A percentile compares a stretch with the other conserved stretches of the same genome.
Conservation (phyloP, 1,140 invertebrate genomes). For the Drosophila setifemur region DNA sequence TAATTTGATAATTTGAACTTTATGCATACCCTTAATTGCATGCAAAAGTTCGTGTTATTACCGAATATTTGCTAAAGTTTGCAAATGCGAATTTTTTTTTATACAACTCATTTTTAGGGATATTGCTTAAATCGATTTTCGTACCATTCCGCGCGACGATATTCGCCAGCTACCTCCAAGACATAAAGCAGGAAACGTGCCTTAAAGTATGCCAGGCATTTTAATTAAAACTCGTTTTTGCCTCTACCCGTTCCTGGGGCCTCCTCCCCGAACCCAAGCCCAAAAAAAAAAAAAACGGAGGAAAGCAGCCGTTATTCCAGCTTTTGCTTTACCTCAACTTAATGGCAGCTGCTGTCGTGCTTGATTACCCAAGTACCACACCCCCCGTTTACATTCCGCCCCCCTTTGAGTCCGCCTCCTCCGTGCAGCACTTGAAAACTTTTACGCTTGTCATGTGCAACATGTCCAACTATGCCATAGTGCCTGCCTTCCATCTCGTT, state of each 20-base stretch:
- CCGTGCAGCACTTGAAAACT: conserved; percentile 65
- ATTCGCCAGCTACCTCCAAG: conserved; percentile 9
- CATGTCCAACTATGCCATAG: conserved; percentile 71
- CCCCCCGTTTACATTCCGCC: not conserved
- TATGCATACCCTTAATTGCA: too few relatives aligned
- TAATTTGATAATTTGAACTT: not conserved
- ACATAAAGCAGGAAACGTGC: conserved; percentile 47
- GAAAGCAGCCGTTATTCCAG: conserved; percentile 24
- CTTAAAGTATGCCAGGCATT: conserved; percentile 71
- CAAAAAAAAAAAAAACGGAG: conserved; percentile 12
- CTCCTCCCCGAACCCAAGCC: too few relatives aligned
- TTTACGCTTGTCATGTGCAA: conserved; percentile 76
- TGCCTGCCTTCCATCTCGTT: conserved; percentile 39
- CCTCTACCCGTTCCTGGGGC: conserved; percentile 2
- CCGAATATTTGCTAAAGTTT: not conserved
- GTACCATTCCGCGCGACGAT: not conserved
- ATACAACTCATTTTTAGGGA: not conserved
- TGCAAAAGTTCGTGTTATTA: too few relatives aligned
- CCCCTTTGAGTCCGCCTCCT: not conserved
- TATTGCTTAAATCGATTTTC: conserved; percentile 25
- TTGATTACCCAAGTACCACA: conserved; percentile 63
- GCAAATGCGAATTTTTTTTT: conserved; percentile 2
- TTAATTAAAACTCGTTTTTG: conserved; percentile 70
- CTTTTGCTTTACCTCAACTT: conserved; percentile 69
- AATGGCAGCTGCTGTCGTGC: conserved; percentile 77